phyloP scores from a whole-genome alignment of 2,113 vertebrate species.

The Phycodurus eques region DNA sequence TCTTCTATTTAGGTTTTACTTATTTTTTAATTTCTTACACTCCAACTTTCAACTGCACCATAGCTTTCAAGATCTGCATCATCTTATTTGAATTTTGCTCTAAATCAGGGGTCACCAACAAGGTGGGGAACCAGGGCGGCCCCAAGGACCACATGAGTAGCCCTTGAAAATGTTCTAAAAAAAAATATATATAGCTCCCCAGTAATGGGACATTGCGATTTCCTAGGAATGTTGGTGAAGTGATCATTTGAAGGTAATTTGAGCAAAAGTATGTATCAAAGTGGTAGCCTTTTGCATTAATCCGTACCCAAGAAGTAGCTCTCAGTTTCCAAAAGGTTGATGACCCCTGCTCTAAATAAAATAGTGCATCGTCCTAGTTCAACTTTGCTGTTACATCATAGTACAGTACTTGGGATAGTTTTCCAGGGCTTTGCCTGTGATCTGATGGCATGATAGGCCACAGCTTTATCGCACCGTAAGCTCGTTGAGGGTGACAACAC shows the following conservation, averaged over 20 bases:
- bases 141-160: too few relatives aligned
- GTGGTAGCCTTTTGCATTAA: not conserved
- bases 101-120: too few relatives aligned
- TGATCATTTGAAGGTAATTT: not conserved
- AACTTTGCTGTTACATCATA: not conserved
- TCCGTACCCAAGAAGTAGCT: not conserved
- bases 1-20: too few relatives aligned
- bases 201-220: too few relatives aligned
- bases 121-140: too few relatives aligned
- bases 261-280: not conserved
- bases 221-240: too few relatives aligned
- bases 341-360: not conserved
- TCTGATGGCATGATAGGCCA: conserved; percentile 21
- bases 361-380: not conserved
- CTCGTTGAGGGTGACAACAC: conserved; percentile 22
- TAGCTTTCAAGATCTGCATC: too few relatives aligned
- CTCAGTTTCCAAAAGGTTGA: not conserved
- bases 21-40: too few relatives aligned
- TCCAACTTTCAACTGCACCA: too few relatives aligned
- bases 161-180: too few relatives aligned
- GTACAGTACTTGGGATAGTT: conserved; percentile 8
- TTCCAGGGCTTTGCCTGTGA: conserved; percentile 29
- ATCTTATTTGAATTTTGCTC: too few relatives aligned
- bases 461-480: conserved; percentile 21
- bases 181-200: too few relatives aligned